These are phyloP conservation scores for Drosophila testacea DNA, from an alignment of 2,888 invertebrate species.

Conservation along the genomic window DNA sequence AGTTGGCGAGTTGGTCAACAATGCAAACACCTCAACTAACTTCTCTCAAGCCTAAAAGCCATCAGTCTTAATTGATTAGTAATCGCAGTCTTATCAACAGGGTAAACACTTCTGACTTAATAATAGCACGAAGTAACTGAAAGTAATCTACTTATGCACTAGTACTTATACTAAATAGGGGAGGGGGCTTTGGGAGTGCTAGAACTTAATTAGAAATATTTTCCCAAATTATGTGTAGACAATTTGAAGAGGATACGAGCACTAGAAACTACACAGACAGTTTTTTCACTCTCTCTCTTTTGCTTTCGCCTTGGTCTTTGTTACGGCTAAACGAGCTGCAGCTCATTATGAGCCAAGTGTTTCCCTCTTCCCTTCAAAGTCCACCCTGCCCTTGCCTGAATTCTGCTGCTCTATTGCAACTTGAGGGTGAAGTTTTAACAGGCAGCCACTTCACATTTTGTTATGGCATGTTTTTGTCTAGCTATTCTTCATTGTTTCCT, in stretches of 20 bases:
- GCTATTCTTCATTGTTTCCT: constrained; percentile 54
- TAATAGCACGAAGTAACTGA: constrained; percentile 8
- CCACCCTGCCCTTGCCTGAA: too few species aligned
- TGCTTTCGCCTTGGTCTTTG: constrained; percentile 26
- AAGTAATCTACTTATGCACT: constrained; percentile 11
- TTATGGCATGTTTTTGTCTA: constrained; percentile 50
- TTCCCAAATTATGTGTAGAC: constrained; percentile 60
- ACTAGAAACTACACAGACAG: constrained; percentile 33
- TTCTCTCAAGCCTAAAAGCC: constrained; percentile 23
- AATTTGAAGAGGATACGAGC: constrained; percentile 57
- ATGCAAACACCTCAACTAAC: constrained; percentile 20
- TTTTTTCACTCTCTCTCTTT: neutral
- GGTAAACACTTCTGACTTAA: constrained; percentile 1
- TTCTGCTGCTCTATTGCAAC: constrained; percentile 10
- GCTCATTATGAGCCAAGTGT: constrained; percentile 45
- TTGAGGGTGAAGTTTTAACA: constrained; percentile 24
- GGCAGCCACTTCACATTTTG: constrained; percentile 43
- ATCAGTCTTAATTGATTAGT: constrained; percentile 44
- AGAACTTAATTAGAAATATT: constrained; percentile 71
- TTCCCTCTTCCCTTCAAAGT: neutral
- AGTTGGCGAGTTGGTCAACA: constrained; percentile 31
- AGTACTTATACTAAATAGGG: neutral
- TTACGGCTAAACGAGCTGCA: constrained; percentile 39
- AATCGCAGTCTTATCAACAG: constrained; percentile 26
- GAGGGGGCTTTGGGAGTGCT: neutral